These are phyloP conservation scores for Lasioglossum marginatum DNA, from an alignment of 2,888 invertebrate species.

Conservation along the genomic window DNA sequence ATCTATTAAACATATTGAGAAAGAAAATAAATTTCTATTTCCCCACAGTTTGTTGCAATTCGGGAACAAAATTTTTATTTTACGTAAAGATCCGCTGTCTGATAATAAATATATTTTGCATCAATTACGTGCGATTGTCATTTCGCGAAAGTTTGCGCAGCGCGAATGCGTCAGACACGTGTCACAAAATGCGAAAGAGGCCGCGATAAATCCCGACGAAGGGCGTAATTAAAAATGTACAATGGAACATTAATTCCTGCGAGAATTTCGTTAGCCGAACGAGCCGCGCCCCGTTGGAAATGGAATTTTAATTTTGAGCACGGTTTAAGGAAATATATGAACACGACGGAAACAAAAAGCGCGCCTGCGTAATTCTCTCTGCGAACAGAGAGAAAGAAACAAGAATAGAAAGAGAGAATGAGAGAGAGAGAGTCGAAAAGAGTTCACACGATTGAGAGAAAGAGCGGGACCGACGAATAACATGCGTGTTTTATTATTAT, in stretches of 20 bases:
- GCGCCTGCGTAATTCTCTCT: background rate
- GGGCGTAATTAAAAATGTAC: slow-evolving; percentile 39
- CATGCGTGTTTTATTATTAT: background rate
- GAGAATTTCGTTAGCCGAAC: background rate
- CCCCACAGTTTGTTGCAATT: no score
- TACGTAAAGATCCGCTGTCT: no score
- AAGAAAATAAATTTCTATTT: no score
- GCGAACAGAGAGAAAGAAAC: no score
- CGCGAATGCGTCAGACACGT: background rate
- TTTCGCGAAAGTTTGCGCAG: background rate
- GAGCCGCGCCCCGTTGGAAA: background rate
- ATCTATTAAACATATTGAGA: no score
- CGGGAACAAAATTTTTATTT: no score
- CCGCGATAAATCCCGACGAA: background rate
- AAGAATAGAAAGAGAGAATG: no score
- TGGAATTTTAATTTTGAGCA: slow-evolving; percentile 32
- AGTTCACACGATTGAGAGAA: background rate
- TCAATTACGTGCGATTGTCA: background rate
- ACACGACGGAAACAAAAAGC: background rate
- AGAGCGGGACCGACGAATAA: background rate
- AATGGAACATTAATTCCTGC: slow-evolving; percentile 31
- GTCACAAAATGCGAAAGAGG: slow-evolving; percentile 7
- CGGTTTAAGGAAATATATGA: slow-evolving; percentile 11
- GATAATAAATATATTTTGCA: background rate
- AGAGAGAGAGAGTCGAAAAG: background rate